Percentiles rank a stretch among this genome's conserved stretches.
Evolutionary conservation across 2,888 invertebrate genomes (phyloP).

Genomic region (Campaea margaritaria): DNA sequence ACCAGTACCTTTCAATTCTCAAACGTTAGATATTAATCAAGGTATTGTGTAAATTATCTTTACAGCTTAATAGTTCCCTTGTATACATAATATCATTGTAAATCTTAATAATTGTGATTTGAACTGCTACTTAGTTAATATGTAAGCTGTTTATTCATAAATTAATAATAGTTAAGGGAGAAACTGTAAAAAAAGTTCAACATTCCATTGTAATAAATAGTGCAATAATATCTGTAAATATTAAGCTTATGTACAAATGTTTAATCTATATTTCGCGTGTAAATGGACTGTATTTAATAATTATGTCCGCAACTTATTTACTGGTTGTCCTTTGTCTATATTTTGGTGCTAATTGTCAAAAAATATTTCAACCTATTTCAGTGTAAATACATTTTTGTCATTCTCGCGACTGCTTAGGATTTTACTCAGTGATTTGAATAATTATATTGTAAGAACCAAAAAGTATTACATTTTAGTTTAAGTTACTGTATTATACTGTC

Average conservation of each 20-base stretch:
- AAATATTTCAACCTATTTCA: constrained; percentile 47
- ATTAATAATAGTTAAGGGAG: not conserved
- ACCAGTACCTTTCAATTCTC: constrained; percentile 68
- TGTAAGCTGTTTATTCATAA: constrained; percentile 7
- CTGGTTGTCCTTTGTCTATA: constrained; percentile 54
- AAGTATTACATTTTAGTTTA: constrained; percentile 74
- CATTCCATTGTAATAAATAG: constrained; percentile 79
- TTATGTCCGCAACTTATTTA: constrained; percentile 41
- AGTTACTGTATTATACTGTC: constrained; percentile 54
- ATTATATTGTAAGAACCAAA: constrained; percentile 75
- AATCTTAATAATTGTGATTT: constrained; percentile 22
- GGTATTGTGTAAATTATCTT: constrained; percentile 28
- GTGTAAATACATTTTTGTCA: constrained; percentile 47
- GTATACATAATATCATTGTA: constrained; percentile 6
- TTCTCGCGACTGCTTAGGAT: constrained; percentile 38
- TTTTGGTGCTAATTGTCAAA: constrained; percentile 72
- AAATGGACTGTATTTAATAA: constrained; percentile 35
- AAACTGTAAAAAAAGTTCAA: constrained; percentile 44
- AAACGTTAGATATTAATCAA: constrained; percentile 29
- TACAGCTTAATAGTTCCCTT: constrained; percentile 12
- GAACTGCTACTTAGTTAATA: constrained; percentile 20
- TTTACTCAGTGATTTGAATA: constrained; percentile 51
- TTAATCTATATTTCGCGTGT: constrained; percentile 37
- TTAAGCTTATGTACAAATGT: constrained; percentile 33
- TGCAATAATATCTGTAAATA: constrained; percentile 58